Conservation (phyloP, 2,888 invertebrate genomes). For the Apodemia hepburni region DNA sequence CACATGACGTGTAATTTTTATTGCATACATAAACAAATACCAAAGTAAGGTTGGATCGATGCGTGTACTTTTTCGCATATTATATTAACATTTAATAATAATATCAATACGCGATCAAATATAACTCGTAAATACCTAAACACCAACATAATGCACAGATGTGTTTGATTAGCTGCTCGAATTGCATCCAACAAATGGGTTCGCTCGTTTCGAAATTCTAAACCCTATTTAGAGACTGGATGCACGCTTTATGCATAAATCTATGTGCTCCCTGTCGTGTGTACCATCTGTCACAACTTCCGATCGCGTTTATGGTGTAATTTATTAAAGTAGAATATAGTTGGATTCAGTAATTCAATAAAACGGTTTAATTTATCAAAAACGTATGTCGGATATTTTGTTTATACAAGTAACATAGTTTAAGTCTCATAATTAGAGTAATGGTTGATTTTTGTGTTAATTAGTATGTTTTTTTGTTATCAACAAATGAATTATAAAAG, state of each 20-base stretch:
- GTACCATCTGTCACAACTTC: constrained; percentile 44
- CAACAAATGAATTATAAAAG: background rate
- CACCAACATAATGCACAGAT: background rate
- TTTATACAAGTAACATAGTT: background rate
- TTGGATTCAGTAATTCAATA: constrained; percentile 4
- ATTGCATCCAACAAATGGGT: background rate
- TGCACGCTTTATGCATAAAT: constrained; percentile 43
- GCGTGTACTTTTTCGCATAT: too few species aligned
- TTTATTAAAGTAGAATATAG: constrained; percentile 13
- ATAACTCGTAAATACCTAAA: background rate
- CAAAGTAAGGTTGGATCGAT: too few species aligned
- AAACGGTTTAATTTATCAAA: constrained; percentile 4
- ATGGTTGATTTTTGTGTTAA: background rate
- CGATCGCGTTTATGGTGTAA: constrained; percentile 9
- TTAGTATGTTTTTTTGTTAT: background rate
- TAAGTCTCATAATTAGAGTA: background rate
- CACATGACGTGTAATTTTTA: too few species aligned
- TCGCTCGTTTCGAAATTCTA: constrained; percentile 27
- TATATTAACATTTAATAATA: too few species aligned
- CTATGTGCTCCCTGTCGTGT: constrained; percentile 46
- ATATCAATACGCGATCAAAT: too few species aligned
- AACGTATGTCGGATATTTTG: background rate
- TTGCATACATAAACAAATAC: too few species aligned
- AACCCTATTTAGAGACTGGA: constrained; percentile 30
- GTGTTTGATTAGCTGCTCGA: background rate